Evolutionary conservation across 2,797 vertebrate genomes (phyloP).

Genomic region (Crocodylus rhombifer): DNA sequence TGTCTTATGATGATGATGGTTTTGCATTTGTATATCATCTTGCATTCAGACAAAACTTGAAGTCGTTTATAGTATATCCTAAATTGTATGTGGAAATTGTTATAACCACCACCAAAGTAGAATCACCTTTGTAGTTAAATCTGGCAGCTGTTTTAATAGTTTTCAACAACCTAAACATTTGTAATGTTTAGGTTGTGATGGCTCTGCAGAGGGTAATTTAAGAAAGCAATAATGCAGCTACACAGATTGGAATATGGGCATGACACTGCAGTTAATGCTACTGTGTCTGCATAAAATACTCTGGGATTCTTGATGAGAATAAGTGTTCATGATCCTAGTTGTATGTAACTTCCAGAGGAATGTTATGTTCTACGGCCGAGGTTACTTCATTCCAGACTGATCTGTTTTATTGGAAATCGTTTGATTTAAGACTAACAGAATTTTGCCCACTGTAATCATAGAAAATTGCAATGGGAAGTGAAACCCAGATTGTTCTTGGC

Average conservation of each 20-base stretch:
- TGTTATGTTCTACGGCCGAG: neutral
- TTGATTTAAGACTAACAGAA: rapidly evolving
- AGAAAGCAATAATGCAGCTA: neutral
- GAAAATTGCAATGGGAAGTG: neutral
- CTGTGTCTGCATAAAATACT: neutral
- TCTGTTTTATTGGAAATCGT: neutral
- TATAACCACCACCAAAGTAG: neutral
- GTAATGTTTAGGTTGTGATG: neutral
- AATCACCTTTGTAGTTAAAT: neutral
- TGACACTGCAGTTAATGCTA: neutral
- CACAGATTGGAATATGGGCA: neutral
- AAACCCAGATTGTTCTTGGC: neutral
- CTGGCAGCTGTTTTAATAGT: neutral
- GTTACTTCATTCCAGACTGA: neutral
- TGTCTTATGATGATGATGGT: neutral
- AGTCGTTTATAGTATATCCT: neutral
- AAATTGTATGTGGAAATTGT: rapidly evolving
- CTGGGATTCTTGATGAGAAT: neutral
- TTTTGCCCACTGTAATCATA: neutral
- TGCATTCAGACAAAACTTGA: neutral
- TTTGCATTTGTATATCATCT: rapidly evolving
- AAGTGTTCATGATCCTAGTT: neutral
- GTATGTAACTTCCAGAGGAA: neutral
- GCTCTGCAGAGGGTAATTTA: neutral
- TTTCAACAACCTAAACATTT: neutral